These are phyloP conservation scores for Podarcis cretensis DNA, from an alignment of 2,113 vertebrate genomes.

Conservation along the genomic window DNA sequence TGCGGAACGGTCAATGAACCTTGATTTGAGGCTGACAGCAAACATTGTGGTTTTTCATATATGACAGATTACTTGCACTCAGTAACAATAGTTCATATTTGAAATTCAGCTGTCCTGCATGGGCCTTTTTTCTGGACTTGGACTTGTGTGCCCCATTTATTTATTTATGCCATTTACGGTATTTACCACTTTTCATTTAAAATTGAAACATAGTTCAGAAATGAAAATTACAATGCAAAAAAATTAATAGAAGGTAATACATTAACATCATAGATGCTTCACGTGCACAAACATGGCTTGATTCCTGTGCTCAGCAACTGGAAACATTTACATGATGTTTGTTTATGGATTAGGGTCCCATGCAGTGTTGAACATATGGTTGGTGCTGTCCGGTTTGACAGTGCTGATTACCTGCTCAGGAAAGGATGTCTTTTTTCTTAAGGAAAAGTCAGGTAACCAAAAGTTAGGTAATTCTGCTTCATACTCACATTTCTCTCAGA, in stretches of 20 bases:
- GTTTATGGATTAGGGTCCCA: not conserved
- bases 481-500: not conserved
- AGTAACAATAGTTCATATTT: not conserved
- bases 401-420: slow-evolving; percentile 29
- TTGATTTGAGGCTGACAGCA: not conserved
- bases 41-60: not conserved
- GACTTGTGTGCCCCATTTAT: not conserved
- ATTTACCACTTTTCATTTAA: too few species aligned
- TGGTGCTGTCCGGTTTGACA: slow-evolving; percentile 25
- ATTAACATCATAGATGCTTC: too few species aligned
- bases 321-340: not conserved
- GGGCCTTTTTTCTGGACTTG: not conserved
- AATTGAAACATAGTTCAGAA: too few species aligned
- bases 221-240: too few species aligned
- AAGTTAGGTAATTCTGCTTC: not conserved
- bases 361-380: not conserved
- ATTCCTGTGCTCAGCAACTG: not conserved
- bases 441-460: not conserved
- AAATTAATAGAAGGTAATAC: too few species aligned
- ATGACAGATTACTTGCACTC: not conserved
- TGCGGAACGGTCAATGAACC: not conserved
- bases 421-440: not conserved
- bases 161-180: too few species aligned
- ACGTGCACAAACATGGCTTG: not conserved
- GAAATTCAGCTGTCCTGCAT: too few species aligned